Evolutionary conservation across 2,113 vertebrate species (phyloP), one percentile per base, ranked within the genome.

Genomic region (Rousettus leschenaultii): DNA sequence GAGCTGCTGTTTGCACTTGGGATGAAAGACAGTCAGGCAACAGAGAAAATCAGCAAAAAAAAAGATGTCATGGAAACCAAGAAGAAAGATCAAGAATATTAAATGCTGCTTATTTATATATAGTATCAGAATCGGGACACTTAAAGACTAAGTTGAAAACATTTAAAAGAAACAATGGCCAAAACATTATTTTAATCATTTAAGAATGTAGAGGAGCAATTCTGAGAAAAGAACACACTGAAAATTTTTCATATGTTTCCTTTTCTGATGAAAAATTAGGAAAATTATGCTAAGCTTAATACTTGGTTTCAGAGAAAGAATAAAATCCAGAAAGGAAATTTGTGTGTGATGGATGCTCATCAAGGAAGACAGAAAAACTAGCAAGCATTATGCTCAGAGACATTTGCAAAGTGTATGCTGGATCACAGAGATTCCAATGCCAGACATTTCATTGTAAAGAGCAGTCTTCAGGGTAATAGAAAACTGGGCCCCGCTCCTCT

Each of bases 101-200:
- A 24, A 94, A 38, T 24, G 63, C 5, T 61, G 13, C 9, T 89
- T 74, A 61, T 40, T 53, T 57, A 55, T 3, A 26, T n/a, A 2
- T 12, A 57, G 16, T 21, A 21, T 5, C 48, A 91, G 63, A 51
- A 45, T 55, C 1, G 2, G 40, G 10, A 80, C 26, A 92, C 77
- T 66, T 33, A 65, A 92, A 82, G 55, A 73, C 21, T 7, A 92
- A 51, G 43, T 35, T 18, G 73, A 68, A 70, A 86, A 70, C 11
- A 40, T 35, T 80, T 85, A 11, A 40, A 91, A 48, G 24, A 10
- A 86, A 61, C 22, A 19, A 82, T 26, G 18, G 8, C 13, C 63
- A 89, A 94, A 38, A 89, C 40, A 63, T 35, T 65, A 38, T 59
- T 85, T 80, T 92, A 16, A 94, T 80, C 40, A 26, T 38, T 77